Percentiles rank a stretch among this genome's conserved stretches.
These are phyloP conservation scores for Fukomys damarensis DNA, from an alignment of 2,113 vertebrate genomes.

Conservation along the genomic window DNA sequence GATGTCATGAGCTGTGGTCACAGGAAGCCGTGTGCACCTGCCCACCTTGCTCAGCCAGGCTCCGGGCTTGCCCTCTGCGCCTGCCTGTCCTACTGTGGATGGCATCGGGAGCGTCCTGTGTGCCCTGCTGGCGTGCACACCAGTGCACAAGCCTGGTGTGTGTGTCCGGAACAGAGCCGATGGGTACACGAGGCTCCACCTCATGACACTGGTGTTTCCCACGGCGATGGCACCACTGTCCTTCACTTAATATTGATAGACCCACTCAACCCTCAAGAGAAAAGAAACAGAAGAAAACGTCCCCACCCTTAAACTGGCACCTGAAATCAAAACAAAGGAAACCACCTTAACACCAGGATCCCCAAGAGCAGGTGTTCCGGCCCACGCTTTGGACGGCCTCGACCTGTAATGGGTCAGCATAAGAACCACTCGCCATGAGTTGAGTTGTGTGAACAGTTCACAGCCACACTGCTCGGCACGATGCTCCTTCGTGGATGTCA, in stretches of 20 bases:
- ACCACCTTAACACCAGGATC: neutral
- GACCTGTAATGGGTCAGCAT: neutral
- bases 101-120: neutral
- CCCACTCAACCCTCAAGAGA: no score
- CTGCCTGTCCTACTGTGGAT: neutral
- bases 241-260: neutral
- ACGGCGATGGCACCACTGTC: neutral
- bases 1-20: neutral
- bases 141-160: neutral
- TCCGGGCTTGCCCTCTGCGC: neutral
- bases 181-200: neutral
- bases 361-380: neutral
- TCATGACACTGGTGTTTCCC: neutral
- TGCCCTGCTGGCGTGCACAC: neutral
- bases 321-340: neutral
- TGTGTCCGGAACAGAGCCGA: neutral
- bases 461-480: neutral
- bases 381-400: neutral
- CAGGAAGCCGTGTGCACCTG: rapidly evolving
- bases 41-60: neutral
- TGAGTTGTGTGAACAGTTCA: neutral
- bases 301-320: neutral
- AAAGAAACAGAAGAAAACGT: no score
- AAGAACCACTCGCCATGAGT: neutral
- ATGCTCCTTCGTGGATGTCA: neutral